Conservation (phyloP, 2,888 invertebrate species). For the Microchrysa polita region DNA sequence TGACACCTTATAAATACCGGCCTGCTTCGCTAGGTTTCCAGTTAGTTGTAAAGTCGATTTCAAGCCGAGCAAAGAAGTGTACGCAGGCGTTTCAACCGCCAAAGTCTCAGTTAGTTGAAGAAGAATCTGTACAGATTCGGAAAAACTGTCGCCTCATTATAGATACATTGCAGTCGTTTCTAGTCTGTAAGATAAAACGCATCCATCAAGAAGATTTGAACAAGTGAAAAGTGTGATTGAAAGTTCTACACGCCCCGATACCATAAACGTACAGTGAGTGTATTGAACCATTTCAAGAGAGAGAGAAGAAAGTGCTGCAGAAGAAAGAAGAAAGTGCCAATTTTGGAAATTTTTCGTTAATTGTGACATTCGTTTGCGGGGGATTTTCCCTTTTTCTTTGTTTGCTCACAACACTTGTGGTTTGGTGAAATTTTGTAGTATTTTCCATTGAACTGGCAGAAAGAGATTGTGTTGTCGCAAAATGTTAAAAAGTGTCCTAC, state of each 20-base stretch:
- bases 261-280: not conserved
- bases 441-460: not conserved
- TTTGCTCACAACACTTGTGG: not conserved
- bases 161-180: not conserved
- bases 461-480: constrained; percentile 10
- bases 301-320: constrained; percentile 17
- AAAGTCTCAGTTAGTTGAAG: not conserved
- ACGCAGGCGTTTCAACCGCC: constrained; percentile 9
- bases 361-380: not conserved
- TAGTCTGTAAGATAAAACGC: not conserved
- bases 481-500: constrained; percentile 39
- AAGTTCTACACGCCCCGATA: not conserved
- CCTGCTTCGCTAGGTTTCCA: not conserved
- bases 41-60: constrained; percentile 35
- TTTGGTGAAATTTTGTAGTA: not conserved
- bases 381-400: not conserved
- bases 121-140: not conserved
- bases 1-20: constrained; percentile 35
- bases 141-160: not conserved
- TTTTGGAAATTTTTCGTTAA: constrained; percentile 22
- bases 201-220: not conserved
- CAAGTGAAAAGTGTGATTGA: constrained; percentile 32
- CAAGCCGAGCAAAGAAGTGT: constrained; percentile 9
- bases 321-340: constrained; percentile 25
- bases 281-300: not conserved